Percentiles rank a stretch among this genome's conserved stretches.
Conservation (phyloP, 2,113 vertebrate genomes). For the Orientallactaga bullata region DNA sequence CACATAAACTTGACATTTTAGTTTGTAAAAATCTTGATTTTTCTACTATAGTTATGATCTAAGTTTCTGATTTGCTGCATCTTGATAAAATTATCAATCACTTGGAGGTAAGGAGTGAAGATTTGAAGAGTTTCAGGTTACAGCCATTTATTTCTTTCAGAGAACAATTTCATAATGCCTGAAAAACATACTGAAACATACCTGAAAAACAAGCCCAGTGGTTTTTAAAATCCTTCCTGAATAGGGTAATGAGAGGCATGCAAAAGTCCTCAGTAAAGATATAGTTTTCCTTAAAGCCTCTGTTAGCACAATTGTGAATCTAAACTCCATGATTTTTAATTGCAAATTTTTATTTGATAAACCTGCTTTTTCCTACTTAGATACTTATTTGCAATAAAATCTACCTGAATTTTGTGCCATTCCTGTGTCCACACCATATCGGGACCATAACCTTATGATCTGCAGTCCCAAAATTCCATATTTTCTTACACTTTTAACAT, state of each 20-base stretch:
- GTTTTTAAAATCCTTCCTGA: background rate
- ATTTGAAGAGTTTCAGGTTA: background rate
- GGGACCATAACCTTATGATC: fast-evolving
- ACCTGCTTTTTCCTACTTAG: background rate
- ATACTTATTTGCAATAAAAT: background rate
- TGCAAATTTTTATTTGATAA: background rate
- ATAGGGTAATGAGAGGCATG: background rate
- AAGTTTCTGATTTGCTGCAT: background rate
- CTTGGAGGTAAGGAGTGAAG: background rate
- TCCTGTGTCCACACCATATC: background rate
- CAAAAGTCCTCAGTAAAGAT: background rate
- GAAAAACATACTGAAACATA: too few relatives aligned
- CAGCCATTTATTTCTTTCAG: background rate
- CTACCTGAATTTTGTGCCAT: background rate
- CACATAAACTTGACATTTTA: conserved; percentile 31
- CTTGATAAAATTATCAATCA: background rate
- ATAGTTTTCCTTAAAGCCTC: background rate
- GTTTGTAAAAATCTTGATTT: background rate
- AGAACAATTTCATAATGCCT: background rate
- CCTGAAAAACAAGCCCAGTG: background rate
- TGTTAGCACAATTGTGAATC: background rate
- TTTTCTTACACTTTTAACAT: background rate
- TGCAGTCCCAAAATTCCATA: background rate
- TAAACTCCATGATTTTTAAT: conserved; percentile 3
- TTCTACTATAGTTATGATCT: background rate